Conservation (phyloP, 2,888 invertebrate species). For the Drosophila maculinotata region DNA sequence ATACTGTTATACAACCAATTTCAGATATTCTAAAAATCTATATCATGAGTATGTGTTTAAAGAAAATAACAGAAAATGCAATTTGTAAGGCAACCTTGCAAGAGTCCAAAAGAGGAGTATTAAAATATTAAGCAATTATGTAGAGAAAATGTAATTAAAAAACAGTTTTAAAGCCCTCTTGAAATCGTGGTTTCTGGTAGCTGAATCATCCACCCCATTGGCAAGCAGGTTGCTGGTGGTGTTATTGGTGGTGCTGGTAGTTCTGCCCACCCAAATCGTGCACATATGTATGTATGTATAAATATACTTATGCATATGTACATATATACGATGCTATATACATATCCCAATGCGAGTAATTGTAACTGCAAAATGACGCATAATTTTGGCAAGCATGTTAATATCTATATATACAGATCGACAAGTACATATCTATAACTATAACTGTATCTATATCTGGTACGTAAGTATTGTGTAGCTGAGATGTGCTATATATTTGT, state of each 20-base stretch:
- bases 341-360: constrained; percentile 17
- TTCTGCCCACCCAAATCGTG: not conserved
- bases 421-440: not conserved
- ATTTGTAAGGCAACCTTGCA: too few relatives aligned
- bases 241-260: constrained; percentile 3
- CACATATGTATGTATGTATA: not conserved
- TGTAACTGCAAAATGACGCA: constrained; percentile 43
- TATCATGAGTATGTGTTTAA: too few relatives aligned
- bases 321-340: constrained; percentile 3
- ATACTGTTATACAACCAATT: too few relatives aligned
- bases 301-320: not conserved
- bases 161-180: too few relatives aligned
- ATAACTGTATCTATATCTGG: not conserved
- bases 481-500: not conserved
- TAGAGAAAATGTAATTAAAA: not conserved
- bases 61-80: too few relatives aligned
- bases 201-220: constrained; percentile 25
- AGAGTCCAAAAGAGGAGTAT: too few relatives aligned
- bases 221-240: constrained; percentile 29
- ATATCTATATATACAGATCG: constrained; percentile 5
- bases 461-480: not conserved
- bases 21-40: too few relatives aligned
- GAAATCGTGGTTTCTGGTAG: not conserved
- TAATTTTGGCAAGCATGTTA: constrained; percentile 35
- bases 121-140: too few relatives aligned